These are phyloP conservation scores for Choreutis nemorana DNA, from an alignment of 2,888 invertebrate species.

Conservation along the genomic window DNA sequence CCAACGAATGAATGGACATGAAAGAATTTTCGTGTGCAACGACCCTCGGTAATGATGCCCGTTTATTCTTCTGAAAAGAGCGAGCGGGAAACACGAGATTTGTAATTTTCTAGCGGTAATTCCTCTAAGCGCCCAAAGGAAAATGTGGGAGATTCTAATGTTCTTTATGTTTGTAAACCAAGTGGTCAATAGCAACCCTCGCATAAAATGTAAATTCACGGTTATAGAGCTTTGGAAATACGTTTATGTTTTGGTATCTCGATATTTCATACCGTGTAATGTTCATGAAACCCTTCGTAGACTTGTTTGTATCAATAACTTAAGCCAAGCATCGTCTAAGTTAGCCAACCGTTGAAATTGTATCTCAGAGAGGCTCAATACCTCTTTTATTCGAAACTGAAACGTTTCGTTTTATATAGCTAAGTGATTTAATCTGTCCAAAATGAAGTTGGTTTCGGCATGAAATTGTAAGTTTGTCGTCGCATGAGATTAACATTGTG, in stretches of 20 bases:
- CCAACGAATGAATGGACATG: constrained; percentile 29
- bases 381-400: too few relatives aligned
- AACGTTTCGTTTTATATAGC: too few relatives aligned
- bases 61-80: constrained; percentile 27
- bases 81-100: constrained; percentile 16
- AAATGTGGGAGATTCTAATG: background rate
- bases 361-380: too few relatives aligned
- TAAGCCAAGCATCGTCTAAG: too few relatives aligned
- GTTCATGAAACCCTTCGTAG: too few relatives aligned
- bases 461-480: too few relatives aligned
- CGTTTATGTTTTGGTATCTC: constrained; percentile 8
- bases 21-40: constrained; percentile 42
- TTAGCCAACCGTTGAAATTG: too few relatives aligned
- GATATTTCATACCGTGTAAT: constrained; percentile 8
- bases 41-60: constrained; percentile 33
- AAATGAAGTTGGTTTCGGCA: too few relatives aligned
- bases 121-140: background rate
- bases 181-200: constrained; percentile 7
- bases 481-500: too few relatives aligned
- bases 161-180: constrained; percentile 6
- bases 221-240: constrained; percentile 9
- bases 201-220: constrained; percentile 8
- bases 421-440: too few relatives aligned
- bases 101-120: constrained; percentile 13
- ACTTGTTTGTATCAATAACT: too few relatives aligned